Evolutionary conservation across 2,888 invertebrate species (phyloP), one percentile per base, ranked within the genome.

Genomic region (Malthinus seriepunctatus): DNA sequence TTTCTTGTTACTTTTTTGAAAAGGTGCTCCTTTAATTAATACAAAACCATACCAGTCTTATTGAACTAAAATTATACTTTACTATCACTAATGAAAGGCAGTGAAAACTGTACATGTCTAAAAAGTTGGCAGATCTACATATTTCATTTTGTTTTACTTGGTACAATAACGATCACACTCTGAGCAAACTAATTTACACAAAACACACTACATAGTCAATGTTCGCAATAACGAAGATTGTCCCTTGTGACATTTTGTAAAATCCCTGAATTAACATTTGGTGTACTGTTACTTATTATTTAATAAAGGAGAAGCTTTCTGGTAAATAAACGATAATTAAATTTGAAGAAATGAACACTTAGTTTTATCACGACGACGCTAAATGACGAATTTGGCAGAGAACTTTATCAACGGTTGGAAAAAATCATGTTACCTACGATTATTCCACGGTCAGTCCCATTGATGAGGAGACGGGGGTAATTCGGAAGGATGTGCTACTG

Each of bases 401-500:
- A 64, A 53, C 51, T 68, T 45, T 60, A 63, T 61, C 23, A 23
- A 23, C 56, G 64, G 58, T 52, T 60, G 63, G 52, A 64, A 60
- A 62, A 65, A 64, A 67, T 66, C 68, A 62, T 70, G 74, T 76
- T 77, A 77, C 73, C 77, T 77, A 69, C 70, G 71, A 57, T 64
- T 67, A 51, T 69, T 67, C 76, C 75, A 83, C 78, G 84, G 88
- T 91, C 89, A 94, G 86, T 95, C 93, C 98, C 97, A 98, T 78
- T 95, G 93, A 81, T 97, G 96, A 70, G 97, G 97, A 74, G 97
- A 97, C 38, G 97, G 97, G 76, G 97, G 97, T 81, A 98, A 84
- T 84, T 98, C 97, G 67, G 95, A 95, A 62, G 96, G 95, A 81
- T 97, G 97, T 71, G 98, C 98, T 79, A 98, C 93, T 73, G 94